These are phyloP conservation scores for Tinea trinotella DNA, from an alignment of 2,888 invertebrate species.

Conservation along the genomic window DNA sequence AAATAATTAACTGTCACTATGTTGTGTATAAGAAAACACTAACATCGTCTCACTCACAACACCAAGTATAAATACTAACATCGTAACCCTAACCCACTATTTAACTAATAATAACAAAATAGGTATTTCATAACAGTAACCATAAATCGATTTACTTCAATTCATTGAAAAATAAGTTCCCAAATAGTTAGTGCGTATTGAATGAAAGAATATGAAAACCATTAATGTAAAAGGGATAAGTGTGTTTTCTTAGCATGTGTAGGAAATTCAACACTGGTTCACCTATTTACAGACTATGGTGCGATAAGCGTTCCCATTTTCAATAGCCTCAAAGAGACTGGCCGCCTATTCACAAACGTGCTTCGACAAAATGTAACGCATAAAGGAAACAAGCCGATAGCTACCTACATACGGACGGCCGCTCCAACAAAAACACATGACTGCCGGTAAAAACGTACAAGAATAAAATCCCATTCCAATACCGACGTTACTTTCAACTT, in stretches of 20 bases:
- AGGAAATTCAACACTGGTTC: conserved; percentile 63
- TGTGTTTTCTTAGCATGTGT: conserved; percentile 62
- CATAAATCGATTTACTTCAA: not conserved
- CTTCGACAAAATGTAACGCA: conserved; percentile 52
- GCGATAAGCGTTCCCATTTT: conserved; percentile 68
- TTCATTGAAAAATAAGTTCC: not conserved
- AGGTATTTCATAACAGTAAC: not conserved
- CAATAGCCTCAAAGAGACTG: conserved; percentile 66
- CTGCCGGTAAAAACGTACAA: not conserved
- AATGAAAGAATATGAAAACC: conserved; percentile 15
- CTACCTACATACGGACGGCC: not conserved
- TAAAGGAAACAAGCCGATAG: conserved; percentile 52
- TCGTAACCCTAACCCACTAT: too few relatives aligned
- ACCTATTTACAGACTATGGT: conserved; percentile 63
- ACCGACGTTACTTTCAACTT: conserved; percentile 28
- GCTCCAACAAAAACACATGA: not conserved
- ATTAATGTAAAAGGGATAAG: conserved; percentile 57
- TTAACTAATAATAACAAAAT: too few relatives aligned
- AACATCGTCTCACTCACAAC: too few relatives aligned
- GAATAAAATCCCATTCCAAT: not conserved
- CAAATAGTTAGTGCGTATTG: not conserved
- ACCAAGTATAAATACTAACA: too few relatives aligned
- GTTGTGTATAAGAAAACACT: too few relatives aligned
- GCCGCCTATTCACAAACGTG: conserved; percentile 54
- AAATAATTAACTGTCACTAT: too few relatives aligned